Conservation (phyloP, 2,888 invertebrate genomes). For the Cantharis lateralis region DNA sequence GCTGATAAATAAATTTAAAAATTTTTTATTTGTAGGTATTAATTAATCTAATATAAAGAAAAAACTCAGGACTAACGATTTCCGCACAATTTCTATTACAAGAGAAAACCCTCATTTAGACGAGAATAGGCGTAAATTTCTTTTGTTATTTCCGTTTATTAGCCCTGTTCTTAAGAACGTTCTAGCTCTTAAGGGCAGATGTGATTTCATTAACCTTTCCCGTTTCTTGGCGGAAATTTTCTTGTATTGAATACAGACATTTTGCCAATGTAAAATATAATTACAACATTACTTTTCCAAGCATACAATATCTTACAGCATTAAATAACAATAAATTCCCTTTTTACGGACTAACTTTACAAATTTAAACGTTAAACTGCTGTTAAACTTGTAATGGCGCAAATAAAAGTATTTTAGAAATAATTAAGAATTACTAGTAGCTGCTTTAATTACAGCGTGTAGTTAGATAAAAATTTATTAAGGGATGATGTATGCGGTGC, state of each 20-base stretch:
- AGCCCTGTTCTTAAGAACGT: constrained; percentile 30
- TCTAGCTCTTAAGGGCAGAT: constrained; percentile 29
- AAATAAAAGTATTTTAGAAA: not conserved
- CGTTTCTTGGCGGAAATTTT: constrained; percentile 19
- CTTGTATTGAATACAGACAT: constrained; percentile 21
- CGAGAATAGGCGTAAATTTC: constrained; percentile 32
- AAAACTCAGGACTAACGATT: constrained; percentile 28
- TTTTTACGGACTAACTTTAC: not conserved
- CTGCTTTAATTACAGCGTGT: not conserved
- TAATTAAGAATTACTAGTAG: not conserved
- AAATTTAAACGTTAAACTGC: not conserved
- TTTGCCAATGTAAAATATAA: constrained; percentile 17
- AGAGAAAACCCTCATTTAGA: constrained; percentile 30
- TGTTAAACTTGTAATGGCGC: not conserved
- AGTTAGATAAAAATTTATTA: not conserved
- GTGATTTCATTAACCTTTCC: constrained; percentile 30
- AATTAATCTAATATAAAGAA: constrained; percentile 28
- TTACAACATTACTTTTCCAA: not conserved
- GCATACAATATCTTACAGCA: not conserved
- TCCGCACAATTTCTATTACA: constrained; percentile 33
- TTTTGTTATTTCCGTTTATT: constrained; percentile 33
- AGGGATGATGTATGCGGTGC: not conserved
- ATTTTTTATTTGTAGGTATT: constrained; percentile 3
- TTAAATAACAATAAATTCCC: not conserved
- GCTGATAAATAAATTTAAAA: not conserved